A percentile compares a stretch with the other conserved stretches of the same genome.
phyloP scores from a whole-genome alignment of 2,797 vertebrate genomes.

The Rhinophrynus dorsalis region DNA sequence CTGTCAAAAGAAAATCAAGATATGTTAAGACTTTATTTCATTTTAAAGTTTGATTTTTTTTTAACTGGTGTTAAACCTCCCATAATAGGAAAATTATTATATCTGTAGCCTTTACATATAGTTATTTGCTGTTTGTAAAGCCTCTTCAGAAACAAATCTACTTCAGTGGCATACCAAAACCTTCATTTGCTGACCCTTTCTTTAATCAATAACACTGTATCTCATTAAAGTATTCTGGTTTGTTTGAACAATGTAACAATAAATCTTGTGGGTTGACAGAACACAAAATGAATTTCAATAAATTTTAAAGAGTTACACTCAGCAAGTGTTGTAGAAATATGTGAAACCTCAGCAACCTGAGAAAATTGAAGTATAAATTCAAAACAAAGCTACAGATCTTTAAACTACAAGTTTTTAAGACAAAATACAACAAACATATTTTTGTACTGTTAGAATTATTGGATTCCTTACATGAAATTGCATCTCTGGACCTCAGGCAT shows the following conservation, averaged over 20 bases:
- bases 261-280: constrained; percentile 48
- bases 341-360: constrained; percentile 47
- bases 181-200: constrained; percentile 46
- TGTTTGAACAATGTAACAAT: constrained; percentile 49
- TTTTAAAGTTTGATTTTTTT: background rate
- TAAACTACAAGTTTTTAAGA: constrained; percentile 29
- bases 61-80: background rate
- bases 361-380: constrained; percentile 48
- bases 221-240: constrained; percentile 49
- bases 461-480: background rate
- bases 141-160: constrained; percentile 24
- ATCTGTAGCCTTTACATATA: background rate
- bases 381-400: constrained; percentile 20
- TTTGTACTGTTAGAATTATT: background rate
- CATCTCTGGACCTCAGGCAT: no score
- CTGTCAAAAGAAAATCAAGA: no score
- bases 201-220: constrained; percentile 49
- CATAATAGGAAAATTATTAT: background rate
- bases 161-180: constrained; percentile 37
- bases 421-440: constrained; percentile 1
- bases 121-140: constrained; percentile 15
- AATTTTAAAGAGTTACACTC: constrained; percentile 48
- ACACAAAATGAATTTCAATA: constrained; percentile 50
- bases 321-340: constrained; percentile 43
- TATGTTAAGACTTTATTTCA: no score